Percentiles rank a stretch among this genome's conserved stretches.
phyloP scores from a whole-genome alignment of 2,888 invertebrate species.

The Nesidiocoris tenuis region DNA sequence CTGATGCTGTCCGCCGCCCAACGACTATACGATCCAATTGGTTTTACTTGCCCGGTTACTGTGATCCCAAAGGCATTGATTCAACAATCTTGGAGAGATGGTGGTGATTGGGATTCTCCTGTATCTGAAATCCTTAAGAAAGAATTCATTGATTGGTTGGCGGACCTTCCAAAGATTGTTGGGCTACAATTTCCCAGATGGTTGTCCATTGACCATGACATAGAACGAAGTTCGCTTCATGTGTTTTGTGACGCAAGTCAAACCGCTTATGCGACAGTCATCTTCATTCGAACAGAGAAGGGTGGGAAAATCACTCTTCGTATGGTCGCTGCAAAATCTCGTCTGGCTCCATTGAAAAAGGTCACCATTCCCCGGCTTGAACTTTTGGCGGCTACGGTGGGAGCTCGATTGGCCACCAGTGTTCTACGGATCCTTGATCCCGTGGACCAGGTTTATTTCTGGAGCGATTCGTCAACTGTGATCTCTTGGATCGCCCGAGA shows the following conservation, averaged over 20 bases:
- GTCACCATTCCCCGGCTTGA: constrained; percentile 53
- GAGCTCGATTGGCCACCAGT: constrained; percentile 48
- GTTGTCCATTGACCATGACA: background rate
- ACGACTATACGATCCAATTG: constrained; percentile 50
- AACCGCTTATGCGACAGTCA: constrained; percentile 51
- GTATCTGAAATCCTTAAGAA: background rate
- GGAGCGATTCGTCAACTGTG: constrained; percentile 52
- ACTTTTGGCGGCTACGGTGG: constrained; percentile 52
- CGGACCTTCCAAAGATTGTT: background rate
- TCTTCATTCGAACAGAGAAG: constrained; percentile 50
- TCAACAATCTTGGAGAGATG: constrained; percentile 44
- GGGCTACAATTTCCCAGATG: constrained; percentile 2
- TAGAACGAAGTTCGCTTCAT: constrained; percentile 47
- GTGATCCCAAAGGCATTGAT: constrained; percentile 50
- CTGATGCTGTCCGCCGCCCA: constrained; percentile 45
- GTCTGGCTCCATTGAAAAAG: constrained; percentile 51
- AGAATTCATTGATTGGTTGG: constrained; percentile 8
- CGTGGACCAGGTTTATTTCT: constrained; percentile 48
- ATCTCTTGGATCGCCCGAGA: constrained; percentile 51
- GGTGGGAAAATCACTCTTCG: constrained; percentile 45
- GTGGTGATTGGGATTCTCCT: constrained; percentile 23
- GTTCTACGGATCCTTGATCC: constrained; percentile 43
- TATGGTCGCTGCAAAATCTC: constrained; percentile 51
- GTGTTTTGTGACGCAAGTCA: constrained; percentile 52
- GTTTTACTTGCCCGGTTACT: constrained; percentile 48